phyloP scores from a whole-genome alignment of 2,888 invertebrate genomes.

The Poecilobothrus nobilitatus region DNA sequence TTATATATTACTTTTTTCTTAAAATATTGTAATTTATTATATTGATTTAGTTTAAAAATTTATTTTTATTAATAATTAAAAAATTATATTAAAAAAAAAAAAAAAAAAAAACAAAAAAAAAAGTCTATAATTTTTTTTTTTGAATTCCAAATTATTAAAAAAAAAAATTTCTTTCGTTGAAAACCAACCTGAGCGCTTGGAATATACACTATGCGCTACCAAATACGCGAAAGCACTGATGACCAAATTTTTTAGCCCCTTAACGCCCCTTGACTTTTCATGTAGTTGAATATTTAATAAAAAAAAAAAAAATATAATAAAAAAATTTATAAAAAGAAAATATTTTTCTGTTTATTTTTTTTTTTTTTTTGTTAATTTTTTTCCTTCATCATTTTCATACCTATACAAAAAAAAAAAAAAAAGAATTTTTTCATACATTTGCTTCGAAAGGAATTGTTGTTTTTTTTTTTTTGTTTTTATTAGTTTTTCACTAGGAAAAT shows the following conservation, averaged over 20 bases:
- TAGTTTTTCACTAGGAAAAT: neutral
- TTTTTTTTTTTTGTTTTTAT: too few species aligned
- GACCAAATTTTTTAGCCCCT: constrained; percentile 39
- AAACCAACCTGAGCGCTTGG: constrained; percentile 46
- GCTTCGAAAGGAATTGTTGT: too few species aligned
- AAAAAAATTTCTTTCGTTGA: constrained; percentile 7
- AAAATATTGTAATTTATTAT: too few species aligned
- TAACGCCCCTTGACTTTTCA: constrained; percentile 34
- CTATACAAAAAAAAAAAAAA: too few species aligned
- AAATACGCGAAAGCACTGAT: constrained; percentile 48
- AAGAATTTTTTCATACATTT: neutral
- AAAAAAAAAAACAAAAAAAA: constrained; percentile 11
- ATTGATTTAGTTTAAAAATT: too few species aligned
- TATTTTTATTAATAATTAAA: too few species aligned
- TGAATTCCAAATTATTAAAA: too few species aligned
- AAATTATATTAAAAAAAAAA: neutral
- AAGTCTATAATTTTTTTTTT: too few species aligned
- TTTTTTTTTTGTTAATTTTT: neutral
- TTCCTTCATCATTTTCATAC: neutral
- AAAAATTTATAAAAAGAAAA: constrained; percentile 15
- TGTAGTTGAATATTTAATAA: constrained; percentile 15
- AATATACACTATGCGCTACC: constrained; percentile 46
- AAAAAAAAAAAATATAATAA: too few species aligned
- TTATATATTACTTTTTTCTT: too few species aligned
- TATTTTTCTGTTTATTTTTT: neutral